Base-by-base conservation (phyloP, 2,888 invertebrate species). In the Lymantria dispar region DNA sequence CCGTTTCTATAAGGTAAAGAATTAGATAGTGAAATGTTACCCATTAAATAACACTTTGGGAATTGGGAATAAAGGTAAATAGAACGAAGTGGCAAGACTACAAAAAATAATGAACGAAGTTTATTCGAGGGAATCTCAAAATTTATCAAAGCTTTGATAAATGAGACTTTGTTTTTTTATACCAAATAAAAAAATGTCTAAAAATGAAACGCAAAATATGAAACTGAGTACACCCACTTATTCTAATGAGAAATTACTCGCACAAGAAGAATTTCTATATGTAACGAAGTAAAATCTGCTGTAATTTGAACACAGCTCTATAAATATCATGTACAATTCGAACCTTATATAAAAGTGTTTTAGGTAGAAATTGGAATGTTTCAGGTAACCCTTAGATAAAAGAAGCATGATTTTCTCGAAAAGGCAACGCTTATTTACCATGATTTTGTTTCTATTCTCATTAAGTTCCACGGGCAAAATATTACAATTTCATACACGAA, bases 361-460 rank as follows among this genome's bases (percentile, higher is more conserved):
- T 5, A 41, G 22, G 8, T 10, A 33, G 13, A 38, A 47, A 37
- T 8, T 14, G 46, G 9, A 38, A 7, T 38, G n/a, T 38, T 2
- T 38, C 38, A 38, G 2, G n/a, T 13, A n/a, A 10, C 8, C 5
- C 8, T 38, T 8, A n/a, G 12, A 36, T 33, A 10, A 33, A 33
- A 33, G 33, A 54, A 41, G 45, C 29, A 43, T 53, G 59, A 50
- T 43, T 43, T 52, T 60, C 59, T 56, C 48, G 48, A 54, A 53
- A 48, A 64, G 73, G 73, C 74, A 69, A 66, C 64, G 54, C 64
- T 76, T 71, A 73, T 77, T 78, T 73, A 61, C 68, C 65, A 67
- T 72, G 72, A 76, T 76, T 78, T 76, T 73, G 70, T 72, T 68
- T 59, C 57, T 63, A 64, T 68, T 67, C 71, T 77, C 76, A 76